phyloP scores from a whole-genome alignment of 2,113 vertebrate species.

The Callipepla californica region DNA sequence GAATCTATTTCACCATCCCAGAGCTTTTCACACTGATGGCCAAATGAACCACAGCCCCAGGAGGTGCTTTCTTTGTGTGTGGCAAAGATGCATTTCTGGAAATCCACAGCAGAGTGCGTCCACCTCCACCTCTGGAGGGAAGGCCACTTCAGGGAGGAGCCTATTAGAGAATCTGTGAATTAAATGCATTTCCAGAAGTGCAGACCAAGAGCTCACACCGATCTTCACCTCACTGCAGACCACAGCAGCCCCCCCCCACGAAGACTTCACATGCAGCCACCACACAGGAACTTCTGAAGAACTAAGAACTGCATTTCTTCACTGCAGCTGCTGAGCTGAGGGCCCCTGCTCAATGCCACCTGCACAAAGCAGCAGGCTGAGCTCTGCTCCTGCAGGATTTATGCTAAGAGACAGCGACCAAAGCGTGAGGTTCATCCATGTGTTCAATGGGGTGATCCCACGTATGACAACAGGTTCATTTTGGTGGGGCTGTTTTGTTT shows the following conservation, averaged over 20 bases:
- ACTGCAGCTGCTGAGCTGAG: background rate
- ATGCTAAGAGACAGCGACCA: background rate
- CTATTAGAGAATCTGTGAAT: background rate
- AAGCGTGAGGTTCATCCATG: background rate
- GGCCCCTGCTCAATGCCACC: background rate
- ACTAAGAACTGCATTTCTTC: background rate
- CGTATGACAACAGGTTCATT: background rate
- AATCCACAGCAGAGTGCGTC: background rate
- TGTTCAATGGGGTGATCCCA: background rate
- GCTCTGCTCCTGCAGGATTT: background rate
- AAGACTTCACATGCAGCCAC: background rate
- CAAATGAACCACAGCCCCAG: background rate
- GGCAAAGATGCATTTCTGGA: background rate
- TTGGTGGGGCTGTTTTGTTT: background rate
- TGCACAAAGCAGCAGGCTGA: accelerated
- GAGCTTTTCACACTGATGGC: background rate
- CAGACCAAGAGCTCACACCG: background rate
- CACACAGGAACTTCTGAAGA: background rate
- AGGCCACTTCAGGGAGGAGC: background rate
- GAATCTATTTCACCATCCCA: background rate
- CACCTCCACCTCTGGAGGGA: background rate
- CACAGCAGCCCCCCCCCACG: background rate
- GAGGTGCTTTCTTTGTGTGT: background rate
- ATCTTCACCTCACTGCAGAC: background rate
- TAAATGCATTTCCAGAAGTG: constrained; percentile 17